Evolutionary conservation across 2,113 vertebrate species (phyloP).

Genomic region (Heteronetta atricapilla): DNA sequence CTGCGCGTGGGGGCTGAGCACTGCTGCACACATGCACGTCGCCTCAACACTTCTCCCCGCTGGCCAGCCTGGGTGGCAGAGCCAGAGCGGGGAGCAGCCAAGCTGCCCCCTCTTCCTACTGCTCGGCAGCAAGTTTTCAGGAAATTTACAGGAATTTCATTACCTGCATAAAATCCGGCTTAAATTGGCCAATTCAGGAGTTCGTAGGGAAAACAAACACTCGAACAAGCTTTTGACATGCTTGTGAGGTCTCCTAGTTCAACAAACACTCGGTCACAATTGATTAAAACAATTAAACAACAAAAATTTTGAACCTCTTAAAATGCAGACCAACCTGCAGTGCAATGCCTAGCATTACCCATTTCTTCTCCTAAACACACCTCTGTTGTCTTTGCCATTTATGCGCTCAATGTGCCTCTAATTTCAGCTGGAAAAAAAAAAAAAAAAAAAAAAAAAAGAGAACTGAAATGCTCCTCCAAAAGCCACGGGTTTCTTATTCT

Average conservation of each 20-base stretch:
- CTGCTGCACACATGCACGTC: accelerated
- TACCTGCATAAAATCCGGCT: conserved; percentile 3
- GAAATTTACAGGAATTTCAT: conserved; percentile 12
- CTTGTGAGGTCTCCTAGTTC: conserved; percentile 59
- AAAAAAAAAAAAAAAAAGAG: conserved; percentile 46
- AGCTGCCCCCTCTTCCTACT: not conserved
- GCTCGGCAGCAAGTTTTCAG: not conserved
- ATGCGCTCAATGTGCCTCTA: not conserved
- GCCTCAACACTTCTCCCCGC: too few species aligned
- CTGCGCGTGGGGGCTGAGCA: not conserved
- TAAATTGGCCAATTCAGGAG: not conserved
- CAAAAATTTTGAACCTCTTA: conserved; percentile 63
- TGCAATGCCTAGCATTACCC: not conserved
- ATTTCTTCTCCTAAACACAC: conserved; percentile 38
- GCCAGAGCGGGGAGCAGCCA: not conserved
- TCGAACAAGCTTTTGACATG: not conserved
- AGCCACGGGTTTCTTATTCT: not conserved
- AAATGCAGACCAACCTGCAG: conserved; percentile 56
- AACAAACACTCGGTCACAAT: conserved; percentile 64
- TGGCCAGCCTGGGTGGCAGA: not conserved
- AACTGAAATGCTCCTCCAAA: conserved; percentile 16
- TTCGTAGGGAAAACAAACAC: conserved; percentile 8
- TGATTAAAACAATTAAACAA: conserved; percentile 62
- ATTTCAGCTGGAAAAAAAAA: conserved; percentile 46
- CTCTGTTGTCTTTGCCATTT: conserved; percentile 46